Conservation (phyloP, 2,797 vertebrate genomes). For the Xenopus petersii region DNA sequence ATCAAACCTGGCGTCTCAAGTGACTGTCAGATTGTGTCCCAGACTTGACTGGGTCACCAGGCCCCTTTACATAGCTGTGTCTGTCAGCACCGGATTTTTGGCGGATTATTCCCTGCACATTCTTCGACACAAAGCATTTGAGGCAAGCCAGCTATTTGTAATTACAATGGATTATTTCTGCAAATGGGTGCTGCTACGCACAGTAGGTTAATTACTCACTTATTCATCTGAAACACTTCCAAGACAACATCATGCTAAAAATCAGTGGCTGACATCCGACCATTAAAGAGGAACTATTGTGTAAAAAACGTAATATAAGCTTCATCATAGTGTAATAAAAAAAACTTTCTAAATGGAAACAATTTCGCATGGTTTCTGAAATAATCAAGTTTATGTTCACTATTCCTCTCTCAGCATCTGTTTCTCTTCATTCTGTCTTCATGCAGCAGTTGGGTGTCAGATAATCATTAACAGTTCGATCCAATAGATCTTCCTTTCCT, state of each 20-base stretch:
- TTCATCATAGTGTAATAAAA: too few species aligned
- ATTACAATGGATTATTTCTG: constrained; percentile 59
- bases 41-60: constrained; percentile 65
- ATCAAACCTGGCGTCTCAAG: constrained; percentile 67
- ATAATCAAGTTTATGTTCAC: too few species aligned
- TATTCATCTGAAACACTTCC: constrained; percentile 31
- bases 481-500: too few species aligned
- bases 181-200: background rate
- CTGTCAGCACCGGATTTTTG: constrained; percentile 73
- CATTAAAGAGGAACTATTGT: too few species aligned
- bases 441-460: too few species aligned
- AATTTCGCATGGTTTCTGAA: too few species aligned
- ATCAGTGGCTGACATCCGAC: too few species aligned
- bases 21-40: constrained; percentile 63
- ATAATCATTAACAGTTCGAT: too few species aligned
- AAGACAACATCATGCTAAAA: constrained; percentile 33
- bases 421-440: too few species aligned
- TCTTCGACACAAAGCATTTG: constrained; percentile 72
- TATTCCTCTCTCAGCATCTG: too few species aligned
- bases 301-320: too few species aligned
- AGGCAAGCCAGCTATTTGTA: constrained; percentile 62
- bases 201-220: constrained; percentile 31
- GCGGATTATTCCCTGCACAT: constrained; percentile 73
- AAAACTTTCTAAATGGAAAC: too few species aligned
- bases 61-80: constrained; percentile 70